Base-by-base conservation (phyloP, 2,888 invertebrate species). In the Adineta ricciae region DNA sequence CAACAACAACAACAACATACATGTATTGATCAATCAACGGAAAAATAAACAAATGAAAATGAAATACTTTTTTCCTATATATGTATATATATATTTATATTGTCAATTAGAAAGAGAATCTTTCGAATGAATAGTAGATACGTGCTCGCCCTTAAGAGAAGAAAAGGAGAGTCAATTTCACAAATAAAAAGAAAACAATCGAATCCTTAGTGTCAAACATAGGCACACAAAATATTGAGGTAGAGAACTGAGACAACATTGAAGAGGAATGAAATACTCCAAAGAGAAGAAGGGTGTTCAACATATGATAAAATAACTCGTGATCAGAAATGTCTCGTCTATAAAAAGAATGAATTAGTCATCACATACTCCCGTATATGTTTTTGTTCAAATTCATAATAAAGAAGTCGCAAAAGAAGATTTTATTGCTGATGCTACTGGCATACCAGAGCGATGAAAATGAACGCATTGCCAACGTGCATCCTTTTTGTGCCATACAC, bases 381-480 rank as follows among this genome's bases (percentile, higher is more conserved):
- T n/a, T n/a, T n/a, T n/a, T n/a, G n/a, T n/a, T n/a, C n/a, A n/a
- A n/a, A n/a, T 32, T 32, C 27, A 64, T 11, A 64, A 64, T 64
- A 64, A 27, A 14, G 64, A 14, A 64, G 16, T 64, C 16, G 64
- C 27, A 64, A 32, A 78, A 8, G 38, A 78, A 2, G 73, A 78
- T 78, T 78, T 78, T 41, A 78, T 78, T 1, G 73, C 73, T 38
- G 73, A 19, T 38, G 73, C 36, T 24, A 78, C n/a, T 21, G 73
- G 73, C 41, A 41, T 36, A 41, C 73, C 73, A 41, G 96, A 97
- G 91, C 97, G 95, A 92, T 99, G 99, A 92, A 97, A 96, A 92
- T 99, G 99, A 89, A 99, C 96, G 92, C 97, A 97, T 91, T 96
- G 95, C 99, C 99, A 99, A 92, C 96, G 97, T 92, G 94, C 95